Evolutionary conservation across 1,140 invertebrate genomes (phyloP).

Genomic region (Condylostylus longicornis): DNA sequence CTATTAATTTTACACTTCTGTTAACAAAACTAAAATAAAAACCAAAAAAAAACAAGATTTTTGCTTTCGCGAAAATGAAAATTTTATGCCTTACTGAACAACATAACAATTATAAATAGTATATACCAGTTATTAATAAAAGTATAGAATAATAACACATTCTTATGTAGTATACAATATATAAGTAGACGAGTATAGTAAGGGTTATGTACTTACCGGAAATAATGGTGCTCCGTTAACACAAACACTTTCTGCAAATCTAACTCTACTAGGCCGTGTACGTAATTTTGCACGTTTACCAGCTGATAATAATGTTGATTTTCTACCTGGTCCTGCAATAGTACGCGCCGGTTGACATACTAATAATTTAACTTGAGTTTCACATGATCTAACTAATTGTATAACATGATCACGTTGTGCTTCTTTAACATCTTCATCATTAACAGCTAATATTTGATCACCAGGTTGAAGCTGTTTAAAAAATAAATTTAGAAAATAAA

Average conservation of each 20-base stretch:
- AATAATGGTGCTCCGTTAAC: slow-evolving; percentile 67
- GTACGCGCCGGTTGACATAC: slow-evolving; percentile 70
- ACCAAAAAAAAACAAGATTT: too few species aligned
- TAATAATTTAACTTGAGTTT: slow-evolving; percentile 53
- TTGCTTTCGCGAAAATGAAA: too few species aligned
- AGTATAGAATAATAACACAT: too few species aligned
- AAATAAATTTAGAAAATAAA: slow-evolving; percentile 1
- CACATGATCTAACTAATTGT: slow-evolving; percentile 66
- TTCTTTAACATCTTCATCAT: slow-evolving; percentile 73
- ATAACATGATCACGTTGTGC: slow-evolving; percentile 81
- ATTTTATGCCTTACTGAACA: too few species aligned
- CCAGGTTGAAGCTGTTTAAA: slow-evolving; percentile 54
- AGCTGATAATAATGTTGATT: slow-evolving; percentile 71
- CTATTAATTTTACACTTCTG: too few species aligned
- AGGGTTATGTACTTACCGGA: slow-evolving; percentile 55
- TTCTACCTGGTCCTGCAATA: slow-evolving; percentile 43
- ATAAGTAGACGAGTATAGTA: too few species aligned
- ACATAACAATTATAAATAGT: too few species aligned
- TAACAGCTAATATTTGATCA: slow-evolving; percentile 78
- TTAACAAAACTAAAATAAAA: too few species aligned
- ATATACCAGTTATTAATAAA: too few species aligned
- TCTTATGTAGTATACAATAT: too few species aligned
- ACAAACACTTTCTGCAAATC: slow-evolving; percentile 77
- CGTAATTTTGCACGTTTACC: slow-evolving; percentile 71
- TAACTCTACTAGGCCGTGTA: slow-evolving; percentile 65